phyloP scores from a whole-genome alignment of 2,797 vertebrate species.

The Cheirogaleus major region DNA sequence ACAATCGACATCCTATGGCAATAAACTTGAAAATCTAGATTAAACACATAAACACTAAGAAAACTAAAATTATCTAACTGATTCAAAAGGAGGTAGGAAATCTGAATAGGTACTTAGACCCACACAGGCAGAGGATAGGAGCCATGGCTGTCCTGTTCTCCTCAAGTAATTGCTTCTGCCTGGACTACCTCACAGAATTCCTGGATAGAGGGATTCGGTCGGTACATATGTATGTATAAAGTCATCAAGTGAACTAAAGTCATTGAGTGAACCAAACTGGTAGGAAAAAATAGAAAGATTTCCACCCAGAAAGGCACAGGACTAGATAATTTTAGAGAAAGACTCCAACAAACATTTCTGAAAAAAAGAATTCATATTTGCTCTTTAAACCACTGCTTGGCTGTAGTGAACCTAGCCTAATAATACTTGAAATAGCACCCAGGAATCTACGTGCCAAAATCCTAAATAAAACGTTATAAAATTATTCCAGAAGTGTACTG shows the following conservation, averaged over 20 bases:
- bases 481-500: background rate
- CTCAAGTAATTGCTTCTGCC: background rate
- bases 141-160: background rate
- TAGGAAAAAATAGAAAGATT: background rate
- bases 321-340: background rate
- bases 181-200: background rate
- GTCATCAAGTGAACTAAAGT: background rate
- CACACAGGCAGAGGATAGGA: background rate
- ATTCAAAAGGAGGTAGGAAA: background rate
- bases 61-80: background rate
- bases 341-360: background rate
- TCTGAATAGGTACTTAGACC: background rate
- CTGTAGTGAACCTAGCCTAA: background rate
- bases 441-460: background rate
- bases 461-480: conserved; percentile 25
- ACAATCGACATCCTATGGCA: background rate
- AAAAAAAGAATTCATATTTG: background rate
- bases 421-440: background rate
- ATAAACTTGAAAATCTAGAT: conserved; percentile 17
- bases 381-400: background rate
- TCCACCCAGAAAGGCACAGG: background rate
- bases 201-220: background rate
- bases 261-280: background rate
- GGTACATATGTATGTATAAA: background rate
- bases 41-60: background rate